Conservation (phyloP, 1,140 invertebrate genomes). For the Drosophila mayri region DNA sequence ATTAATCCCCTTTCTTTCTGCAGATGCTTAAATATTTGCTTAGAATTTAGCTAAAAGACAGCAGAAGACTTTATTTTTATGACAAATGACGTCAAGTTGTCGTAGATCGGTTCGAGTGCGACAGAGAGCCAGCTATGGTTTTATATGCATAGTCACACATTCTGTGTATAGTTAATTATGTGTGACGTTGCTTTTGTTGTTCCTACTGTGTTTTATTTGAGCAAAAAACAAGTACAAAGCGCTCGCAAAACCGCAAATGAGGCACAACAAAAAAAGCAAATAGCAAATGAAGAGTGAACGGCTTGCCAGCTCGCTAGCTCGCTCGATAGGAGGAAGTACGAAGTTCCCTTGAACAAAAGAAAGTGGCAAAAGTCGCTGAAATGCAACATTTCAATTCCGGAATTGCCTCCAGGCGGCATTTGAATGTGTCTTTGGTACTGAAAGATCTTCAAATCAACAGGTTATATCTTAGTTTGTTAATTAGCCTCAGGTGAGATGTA, state of each 20-base stretch:
- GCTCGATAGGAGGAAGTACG: conserved; percentile 31
- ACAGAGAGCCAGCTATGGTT: not conserved
- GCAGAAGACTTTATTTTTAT: conserved; percentile 48
- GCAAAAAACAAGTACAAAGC: conserved; percentile 44
- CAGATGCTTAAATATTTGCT: conserved; percentile 40
- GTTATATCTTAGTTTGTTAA: not conserved
- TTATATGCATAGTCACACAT: conserved; percentile 33
- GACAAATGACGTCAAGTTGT: conserved; percentile 66
- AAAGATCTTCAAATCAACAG: not conserved
- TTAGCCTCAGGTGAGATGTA: not conserved
- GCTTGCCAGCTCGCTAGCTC: not conserved
- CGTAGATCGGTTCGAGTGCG: conserved; percentile 12
- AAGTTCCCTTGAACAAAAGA: conserved; percentile 48
- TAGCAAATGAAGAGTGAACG: conserved; percentile 40
- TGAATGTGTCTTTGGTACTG: conserved; percentile 1
- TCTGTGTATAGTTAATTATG: conserved; percentile 62
- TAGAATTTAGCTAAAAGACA: conserved; percentile 18
- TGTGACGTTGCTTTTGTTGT: conserved; percentile 56
- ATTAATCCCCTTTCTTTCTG: conserved; percentile 4
- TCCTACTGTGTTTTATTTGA: conserved; percentile 36
- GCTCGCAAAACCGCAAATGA: conserved; percentile 51
- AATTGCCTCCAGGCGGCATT: conserved; percentile 8
- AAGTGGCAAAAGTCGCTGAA: conserved; percentile 41
- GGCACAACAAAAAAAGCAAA: conserved; percentile 22
- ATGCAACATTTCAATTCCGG: conserved; percentile 43